Percentiles rank a stretch among this genome's conserved stretches.
phyloP scores from a whole-genome alignment of 1,140 invertebrate species.

The Calliopsis andreniformis region DNA sequence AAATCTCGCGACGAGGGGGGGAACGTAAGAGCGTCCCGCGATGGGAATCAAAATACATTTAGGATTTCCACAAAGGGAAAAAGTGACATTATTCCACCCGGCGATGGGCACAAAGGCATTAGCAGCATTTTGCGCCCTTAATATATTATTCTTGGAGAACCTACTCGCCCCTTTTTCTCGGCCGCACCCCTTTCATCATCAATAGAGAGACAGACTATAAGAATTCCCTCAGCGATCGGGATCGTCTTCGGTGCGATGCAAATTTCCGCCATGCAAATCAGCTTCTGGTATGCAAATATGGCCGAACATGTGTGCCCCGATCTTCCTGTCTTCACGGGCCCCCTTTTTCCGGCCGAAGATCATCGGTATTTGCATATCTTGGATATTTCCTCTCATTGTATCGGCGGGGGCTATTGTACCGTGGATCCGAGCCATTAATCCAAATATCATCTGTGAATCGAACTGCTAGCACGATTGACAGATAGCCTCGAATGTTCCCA shows the following conservation, averaged over 20 bases:
- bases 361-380: constrained; percentile 81
- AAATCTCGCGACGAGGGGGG: not conserved
- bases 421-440: constrained; percentile 80
- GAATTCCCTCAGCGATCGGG: constrained; percentile 58
- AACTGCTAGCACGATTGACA: constrained; percentile 76
- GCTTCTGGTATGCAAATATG: constrained; percentile 64
- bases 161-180: constrained; percentile 56
- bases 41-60: constrained; percentile 66
- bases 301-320: constrained; percentile 75
- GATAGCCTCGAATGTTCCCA: constrained; percentile 79
- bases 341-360: constrained; percentile 78
- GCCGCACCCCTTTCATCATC: constrained; percentile 67
- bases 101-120: constrained; percentile 74
- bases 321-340: constrained; percentile 75
- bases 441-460: constrained; percentile 78
- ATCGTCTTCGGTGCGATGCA: constrained; percentile 74
- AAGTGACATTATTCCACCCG: constrained; percentile 67
- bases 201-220: constrained; percentile 68
- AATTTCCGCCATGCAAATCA: constrained; percentile 78
- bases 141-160: constrained; percentile 78
- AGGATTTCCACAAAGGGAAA: constrained; percentile 73
- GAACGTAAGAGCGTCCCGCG: constrained; percentile 14
- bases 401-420: constrained; percentile 72
- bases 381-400: constrained; percentile 81
- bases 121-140: constrained; percentile 79